Conservation (phyloP, 2,797 vertebrate genomes). For the Chaetophractus vellerosus region DNA sequence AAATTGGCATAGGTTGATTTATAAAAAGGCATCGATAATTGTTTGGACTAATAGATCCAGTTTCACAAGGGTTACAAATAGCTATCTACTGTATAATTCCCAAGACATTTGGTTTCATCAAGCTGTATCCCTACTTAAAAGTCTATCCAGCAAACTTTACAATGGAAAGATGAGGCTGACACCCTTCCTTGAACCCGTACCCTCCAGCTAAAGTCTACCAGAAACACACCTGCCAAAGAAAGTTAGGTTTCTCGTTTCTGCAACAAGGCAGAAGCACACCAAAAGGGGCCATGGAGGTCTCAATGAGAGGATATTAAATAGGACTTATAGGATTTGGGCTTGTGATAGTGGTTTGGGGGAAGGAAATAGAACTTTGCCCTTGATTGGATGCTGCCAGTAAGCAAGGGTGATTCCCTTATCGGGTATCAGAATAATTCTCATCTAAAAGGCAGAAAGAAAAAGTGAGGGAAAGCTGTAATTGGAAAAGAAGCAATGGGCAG, state of each 20-base stretch:
- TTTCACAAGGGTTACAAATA: slow-evolving; percentile 3
- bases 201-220: neutral
- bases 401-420: neutral
- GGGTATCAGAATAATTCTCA: neutral
- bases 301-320: neutral
- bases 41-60: neutral
- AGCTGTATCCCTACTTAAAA: neutral
- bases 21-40: neutral
- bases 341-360: neutral
- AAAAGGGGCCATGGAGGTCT: neutral
- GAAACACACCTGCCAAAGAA: neutral
- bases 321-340: neutral
- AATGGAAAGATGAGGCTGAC: neutral
- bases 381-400: slow-evolving; percentile 23
- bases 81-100: neutral
- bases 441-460: slow-evolving; percentile 42
- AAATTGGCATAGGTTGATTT: neutral
- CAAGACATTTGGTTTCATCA: neutral
- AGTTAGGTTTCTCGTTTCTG: neutral
- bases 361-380: neutral
- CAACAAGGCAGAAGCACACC: neutral
- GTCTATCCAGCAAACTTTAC: neutral
- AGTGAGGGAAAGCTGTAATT: neutral
- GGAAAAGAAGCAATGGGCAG: neutral
- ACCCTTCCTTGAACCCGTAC: too few relatives aligned